Percentiles rank a stretch among this genome's conserved stretches.
phyloP scores from a whole-genome alignment of 2,797 vertebrate genomes.

The Harpagifer antarcticus region DNA sequence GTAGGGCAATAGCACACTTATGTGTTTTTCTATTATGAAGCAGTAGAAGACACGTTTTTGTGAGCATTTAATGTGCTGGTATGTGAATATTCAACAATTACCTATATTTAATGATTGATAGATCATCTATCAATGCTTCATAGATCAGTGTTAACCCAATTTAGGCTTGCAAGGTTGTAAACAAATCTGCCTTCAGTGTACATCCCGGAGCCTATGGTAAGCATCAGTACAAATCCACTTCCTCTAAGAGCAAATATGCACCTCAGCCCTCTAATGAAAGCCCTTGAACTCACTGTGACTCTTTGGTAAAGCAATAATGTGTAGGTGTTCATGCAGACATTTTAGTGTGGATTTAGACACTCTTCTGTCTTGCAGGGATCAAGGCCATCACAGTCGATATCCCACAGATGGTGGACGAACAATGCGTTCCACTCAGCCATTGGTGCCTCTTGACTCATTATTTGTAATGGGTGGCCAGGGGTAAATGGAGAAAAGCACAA shows the following conservation, averaged over 20 bases:
- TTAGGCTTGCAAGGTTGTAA: background rate
- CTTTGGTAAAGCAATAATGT: slow-evolving; percentile 40
- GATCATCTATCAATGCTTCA: background rate
- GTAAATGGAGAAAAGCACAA: slow-evolving; percentile 66
- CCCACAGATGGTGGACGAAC: slow-evolving; percentile 53
- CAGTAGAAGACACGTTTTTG: background rate
- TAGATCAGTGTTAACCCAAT: slow-evolving; percentile 2
- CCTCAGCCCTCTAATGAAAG: slow-evolving; percentile 25
- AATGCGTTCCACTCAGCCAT: slow-evolving; percentile 43
- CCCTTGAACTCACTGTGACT: slow-evolving; percentile 63
- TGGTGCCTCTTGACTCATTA: slow-evolving; percentile 63
- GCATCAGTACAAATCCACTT: slow-evolving; percentile 7
- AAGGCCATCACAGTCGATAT: slow-evolving; percentile 53
- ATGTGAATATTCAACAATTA: background rate
- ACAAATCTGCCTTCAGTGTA: background rate
- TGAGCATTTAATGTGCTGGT: background rate
- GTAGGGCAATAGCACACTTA: background rate
- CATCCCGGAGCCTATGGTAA: background rate
- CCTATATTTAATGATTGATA: too few relatives aligned
- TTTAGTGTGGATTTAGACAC: slow-evolving; percentile 56
- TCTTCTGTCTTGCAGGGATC: slow-evolving; percentile 45
- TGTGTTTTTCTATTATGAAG: background rate
- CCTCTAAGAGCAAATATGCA: slow-evolving; percentile 13
- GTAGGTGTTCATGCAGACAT: slow-evolving; percentile 38
- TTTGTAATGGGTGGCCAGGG: slow-evolving; percentile 48